phyloP scores from a whole-genome alignment of 2,888 invertebrate species.

The Epirrhoe alternata region DNA sequence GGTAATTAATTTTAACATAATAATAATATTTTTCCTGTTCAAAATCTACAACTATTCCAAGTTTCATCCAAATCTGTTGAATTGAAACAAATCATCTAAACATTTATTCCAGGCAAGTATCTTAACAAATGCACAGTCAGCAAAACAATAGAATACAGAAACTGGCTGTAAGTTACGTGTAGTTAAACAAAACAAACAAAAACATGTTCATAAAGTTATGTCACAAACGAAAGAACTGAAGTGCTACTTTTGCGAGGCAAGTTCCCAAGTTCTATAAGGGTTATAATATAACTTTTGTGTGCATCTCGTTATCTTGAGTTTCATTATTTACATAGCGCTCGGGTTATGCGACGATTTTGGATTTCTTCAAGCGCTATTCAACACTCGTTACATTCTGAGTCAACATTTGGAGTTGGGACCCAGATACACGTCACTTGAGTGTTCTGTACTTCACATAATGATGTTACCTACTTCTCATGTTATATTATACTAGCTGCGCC shows the following conservation, averaged over 20 bases:
- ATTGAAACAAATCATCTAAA: too few relatives aligned
- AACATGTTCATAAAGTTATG: constrained; percentile 3
- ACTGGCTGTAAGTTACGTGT: background rate
- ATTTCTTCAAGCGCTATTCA: constrained; percentile 44
- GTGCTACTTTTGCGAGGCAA: constrained; percentile 23
- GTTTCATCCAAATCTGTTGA: too few relatives aligned
- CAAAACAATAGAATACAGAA: too few relatives aligned
- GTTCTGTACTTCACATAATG: constrained; percentile 9
- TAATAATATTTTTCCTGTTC: too few relatives aligned
- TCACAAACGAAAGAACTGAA: constrained; percentile 15
- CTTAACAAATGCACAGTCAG: too few relatives aligned
- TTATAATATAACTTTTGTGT: constrained; percentile 57
- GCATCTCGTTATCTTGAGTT: constrained; percentile 71
- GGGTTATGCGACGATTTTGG: constrained; percentile 47
- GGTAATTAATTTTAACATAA: too few relatives aligned
- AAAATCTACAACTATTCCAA: too few relatives aligned
- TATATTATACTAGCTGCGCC: background rate
- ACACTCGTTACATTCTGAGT: constrained; percentile 32
- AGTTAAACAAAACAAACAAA: background rate
- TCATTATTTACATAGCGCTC: constrained; percentile 62
- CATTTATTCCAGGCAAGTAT: too few relatives aligned
- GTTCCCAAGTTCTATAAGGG: constrained; percentile 39
- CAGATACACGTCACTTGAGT: constrained; percentile 16
- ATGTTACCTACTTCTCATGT: background rate
- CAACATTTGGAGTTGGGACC: constrained; percentile 30